Base-by-base conservation (phyloP, 1,140 invertebrate species). In the Drosophila grimshawi region DNA sequence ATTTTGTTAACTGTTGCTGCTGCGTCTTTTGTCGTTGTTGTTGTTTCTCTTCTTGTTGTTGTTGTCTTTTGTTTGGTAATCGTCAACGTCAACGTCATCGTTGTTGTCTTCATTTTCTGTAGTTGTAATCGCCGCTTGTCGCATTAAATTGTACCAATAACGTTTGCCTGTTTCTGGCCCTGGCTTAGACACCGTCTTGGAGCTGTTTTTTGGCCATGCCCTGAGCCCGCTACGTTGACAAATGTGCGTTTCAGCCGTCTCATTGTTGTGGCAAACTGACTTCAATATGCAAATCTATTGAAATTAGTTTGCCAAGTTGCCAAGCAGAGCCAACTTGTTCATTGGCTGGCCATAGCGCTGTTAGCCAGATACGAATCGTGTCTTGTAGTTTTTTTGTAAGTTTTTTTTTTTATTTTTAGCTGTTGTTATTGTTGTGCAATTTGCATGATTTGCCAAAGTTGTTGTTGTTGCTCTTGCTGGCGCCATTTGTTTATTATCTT, bases 221-320 rank as follows among this genome's bases (percentile, higher is more conserved):
- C 60, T 67, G 32, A 69, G 59, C 65, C 41, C 56, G 37, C 7
- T 60, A 57, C 73, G 68, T 86, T 86, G 82, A 86, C 82, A 86
- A 86, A 86, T 86, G 82, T 86, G 82, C 82, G 80, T 86, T 86
- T 88, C 82, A 66, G 72, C 83, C 76, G 77, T 82, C 83, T 86
- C 83, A 88, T 82, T 86, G 82, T 86, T 86, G 70, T 82, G 78
- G 82, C 81, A 79, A 85, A 83, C 85, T 89, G 85, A 70, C 83
- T 80, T 85, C 77, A 73, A 88, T 89, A 88, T 88, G 85, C 85
- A 89, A 88, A 88, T 88, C 83, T 78, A 80, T 88, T 88, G 77
- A 88, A 89, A 88, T 85, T 80, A 85, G 83, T 81, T 81, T 88
- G 76, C 71, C 79, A 86, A 72, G 41, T 55, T 67, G 69, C 55